Evolutionary conservation across 2,113 vertebrate species (phyloP).

Genomic region (Sinocyclocheilus maitianheensis): DNA sequence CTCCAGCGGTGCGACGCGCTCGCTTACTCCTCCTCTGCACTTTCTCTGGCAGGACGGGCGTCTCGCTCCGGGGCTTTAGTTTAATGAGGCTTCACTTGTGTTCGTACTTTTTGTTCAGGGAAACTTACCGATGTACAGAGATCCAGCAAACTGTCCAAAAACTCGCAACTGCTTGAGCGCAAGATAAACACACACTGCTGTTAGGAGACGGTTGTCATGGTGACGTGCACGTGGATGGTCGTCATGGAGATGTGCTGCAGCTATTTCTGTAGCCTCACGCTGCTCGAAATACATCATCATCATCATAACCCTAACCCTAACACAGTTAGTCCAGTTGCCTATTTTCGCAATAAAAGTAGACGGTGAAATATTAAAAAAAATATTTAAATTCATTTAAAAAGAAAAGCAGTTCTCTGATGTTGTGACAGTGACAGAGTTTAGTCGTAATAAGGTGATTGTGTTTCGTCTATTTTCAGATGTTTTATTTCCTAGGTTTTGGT

Average conservation of each 20-base stretch:
- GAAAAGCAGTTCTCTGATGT: constrained; percentile 78
- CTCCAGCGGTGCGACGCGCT: not conserved
- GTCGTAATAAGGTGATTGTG: constrained; percentile 95
- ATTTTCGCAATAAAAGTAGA: constrained; percentile 98
- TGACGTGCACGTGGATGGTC: too few species aligned
- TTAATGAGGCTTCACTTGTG: constrained; percentile 61
- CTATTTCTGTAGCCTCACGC: too few species aligned
- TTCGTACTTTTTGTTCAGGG: constrained; percentile 78
- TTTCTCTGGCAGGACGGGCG: constrained; percentile 50
- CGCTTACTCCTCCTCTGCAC: not conserved
- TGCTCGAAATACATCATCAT: not conserved
- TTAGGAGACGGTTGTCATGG: not conserved
- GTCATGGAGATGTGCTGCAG: too few species aligned
- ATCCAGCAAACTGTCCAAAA: constrained; percentile 61
- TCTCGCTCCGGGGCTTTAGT: constrained; percentile 39
- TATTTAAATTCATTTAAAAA: constrained; percentile 65
- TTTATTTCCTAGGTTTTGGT: constrained; percentile 75
- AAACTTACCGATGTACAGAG: constrained; percentile 77
- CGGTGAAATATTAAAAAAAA: constrained; percentile 90
- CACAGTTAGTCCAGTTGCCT: constrained; percentile 91
- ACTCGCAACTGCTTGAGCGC: constrained; percentile 29
- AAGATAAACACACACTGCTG: not conserved
- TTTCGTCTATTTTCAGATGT: constrained; percentile 97
- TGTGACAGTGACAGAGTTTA: constrained; percentile 94
- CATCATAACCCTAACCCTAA: not conserved